These are phyloP conservation scores for Potamilus streckersoni DNA, from an alignment of 1,140 invertebrate species.

Conservation along the genomic window DNA sequence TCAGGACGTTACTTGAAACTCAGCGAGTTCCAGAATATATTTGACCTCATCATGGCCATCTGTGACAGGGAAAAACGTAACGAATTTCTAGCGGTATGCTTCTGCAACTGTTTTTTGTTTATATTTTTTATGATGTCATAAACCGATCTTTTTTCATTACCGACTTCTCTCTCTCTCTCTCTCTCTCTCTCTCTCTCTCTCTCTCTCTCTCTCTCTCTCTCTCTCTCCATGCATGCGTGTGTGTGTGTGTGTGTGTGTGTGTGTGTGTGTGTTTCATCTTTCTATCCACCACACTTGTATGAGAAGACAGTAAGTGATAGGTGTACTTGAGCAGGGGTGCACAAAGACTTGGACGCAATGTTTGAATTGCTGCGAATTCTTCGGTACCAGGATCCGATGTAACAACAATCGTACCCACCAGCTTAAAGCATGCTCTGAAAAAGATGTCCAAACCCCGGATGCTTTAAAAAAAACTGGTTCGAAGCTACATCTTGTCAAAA, in stretches of 20 bases:
- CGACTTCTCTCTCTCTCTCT: too few relatives aligned
- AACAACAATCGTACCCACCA: neutral
- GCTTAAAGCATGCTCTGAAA: neutral
- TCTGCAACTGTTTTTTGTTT: too few relatives aligned
- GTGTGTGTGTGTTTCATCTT: too few relatives aligned
- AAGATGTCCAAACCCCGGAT: neutral
- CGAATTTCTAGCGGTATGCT: slow-evolving; percentile 13
- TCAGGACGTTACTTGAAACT: slow-evolving; percentile 32
- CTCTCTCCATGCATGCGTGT: too few relatives aligned
- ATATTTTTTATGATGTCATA: too few relatives aligned
- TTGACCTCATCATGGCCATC: slow-evolving; percentile 43
- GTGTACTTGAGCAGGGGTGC: neutral
- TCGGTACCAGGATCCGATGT: neutral
- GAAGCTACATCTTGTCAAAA: neutral
- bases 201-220: too few relatives aligned
- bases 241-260: too few relatives aligned
- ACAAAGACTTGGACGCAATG: slow-evolving; percentile 23
- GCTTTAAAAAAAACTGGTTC: neutral
- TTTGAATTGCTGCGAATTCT: slow-evolving; percentile 13
- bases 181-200: too few relatives aligned
- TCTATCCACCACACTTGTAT: slow-evolving; percentile 3
- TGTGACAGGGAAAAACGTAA: slow-evolving; percentile 36
- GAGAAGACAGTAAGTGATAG: slow-evolving; percentile 23
- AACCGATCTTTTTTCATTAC: too few relatives aligned
- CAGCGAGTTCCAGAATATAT: slow-evolving; percentile 35